These are phyloP conservation scores for Ectropis crepuscularia DNA, from an alignment of 2,888 invertebrate species.

Conservation along the genomic window DNA sequence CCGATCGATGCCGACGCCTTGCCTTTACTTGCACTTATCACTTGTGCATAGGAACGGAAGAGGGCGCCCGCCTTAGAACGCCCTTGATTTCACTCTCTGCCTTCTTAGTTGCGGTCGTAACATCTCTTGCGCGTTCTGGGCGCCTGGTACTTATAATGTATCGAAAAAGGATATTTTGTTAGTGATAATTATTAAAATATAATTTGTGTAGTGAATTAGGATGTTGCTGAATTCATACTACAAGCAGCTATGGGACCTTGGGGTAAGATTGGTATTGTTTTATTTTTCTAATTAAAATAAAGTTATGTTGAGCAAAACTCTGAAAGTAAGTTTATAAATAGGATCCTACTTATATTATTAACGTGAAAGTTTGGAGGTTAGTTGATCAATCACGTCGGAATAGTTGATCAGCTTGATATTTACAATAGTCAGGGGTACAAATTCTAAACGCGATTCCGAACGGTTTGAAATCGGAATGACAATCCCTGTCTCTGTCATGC, in stretches of 20 bases:
- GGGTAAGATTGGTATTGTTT: conserved; percentile 50
- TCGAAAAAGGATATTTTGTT: conserved; percentile 32
- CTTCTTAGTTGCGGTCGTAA: conserved; percentile 19
- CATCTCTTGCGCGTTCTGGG: conserved; percentile 46
- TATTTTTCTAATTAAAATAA: background rate
- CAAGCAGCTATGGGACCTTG: conserved; percentile 61
- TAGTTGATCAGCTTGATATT: too few relatives aligned
- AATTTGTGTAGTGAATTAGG: conserved; percentile 26
- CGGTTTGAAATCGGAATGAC: too few relatives aligned
- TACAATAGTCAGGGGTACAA: too few relatives aligned
- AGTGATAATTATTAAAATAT: conserved; percentile 13
- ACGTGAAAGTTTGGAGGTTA: too few relatives aligned
- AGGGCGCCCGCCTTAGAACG: conserved; percentile 63
- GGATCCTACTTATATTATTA: too few relatives aligned
- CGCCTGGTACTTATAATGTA: conserved; percentile 51
- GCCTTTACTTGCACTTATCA: conserved; percentile 72
- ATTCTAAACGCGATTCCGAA: too few relatives aligned
- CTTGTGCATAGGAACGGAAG: conserved; percentile 70
- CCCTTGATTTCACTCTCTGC: conserved; percentile 41
- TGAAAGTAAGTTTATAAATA: too few relatives aligned
- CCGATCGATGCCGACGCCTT: conserved; percentile 68
- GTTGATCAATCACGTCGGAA: too few relatives aligned
- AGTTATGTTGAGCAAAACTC: too few relatives aligned
- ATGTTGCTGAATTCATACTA: conserved; percentile 60
- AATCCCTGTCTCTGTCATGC: too few relatives aligned